A percentile compares a stretch with the other conserved stretches of the same genome.
These are phyloP conservation scores for Conops quadrifasciatus DNA, from an alignment of 2,888 invertebrate species.

Conservation along the genomic window DNA sequence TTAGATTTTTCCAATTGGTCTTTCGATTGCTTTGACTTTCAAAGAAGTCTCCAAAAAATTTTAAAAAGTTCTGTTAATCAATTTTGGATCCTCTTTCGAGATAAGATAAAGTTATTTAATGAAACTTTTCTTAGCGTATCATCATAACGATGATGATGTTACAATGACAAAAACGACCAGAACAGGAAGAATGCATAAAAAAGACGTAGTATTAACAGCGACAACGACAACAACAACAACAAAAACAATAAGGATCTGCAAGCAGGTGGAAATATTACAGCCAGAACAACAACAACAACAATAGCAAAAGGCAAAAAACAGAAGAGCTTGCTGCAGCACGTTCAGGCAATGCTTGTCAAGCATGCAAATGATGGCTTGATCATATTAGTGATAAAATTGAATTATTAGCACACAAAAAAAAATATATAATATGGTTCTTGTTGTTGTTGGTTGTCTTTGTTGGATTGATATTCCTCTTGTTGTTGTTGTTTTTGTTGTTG, in stretches of 20 bases:
- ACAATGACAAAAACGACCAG: neutral
- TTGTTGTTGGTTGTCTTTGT: neutral
- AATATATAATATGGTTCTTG: constrained; percentile 2
- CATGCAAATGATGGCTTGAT: constrained; percentile 28
- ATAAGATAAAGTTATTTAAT: no score
- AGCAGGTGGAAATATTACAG: neutral
- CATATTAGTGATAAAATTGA: constrained; percentile 20
- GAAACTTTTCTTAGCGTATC: no score
- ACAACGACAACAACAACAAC: neutral
- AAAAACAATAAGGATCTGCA: neutral
- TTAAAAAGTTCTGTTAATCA: no score
- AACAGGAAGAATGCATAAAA: no score
- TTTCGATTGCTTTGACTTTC: no score
- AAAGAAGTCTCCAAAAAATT: no score
- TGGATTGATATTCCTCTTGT: neutral
- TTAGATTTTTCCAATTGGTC: no score
- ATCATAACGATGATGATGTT: neutral
- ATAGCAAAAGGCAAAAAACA: neutral
- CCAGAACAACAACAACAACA: neutral
- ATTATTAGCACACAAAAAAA: constrained; percentile 5
- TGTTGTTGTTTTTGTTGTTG: neutral
- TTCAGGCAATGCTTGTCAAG: constrained; percentile 29
- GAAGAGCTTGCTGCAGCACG: neutral
- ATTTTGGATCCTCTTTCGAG: no score
- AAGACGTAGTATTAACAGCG: neutral